Conservation (phyloP, 1,140 invertebrate genomes). For the Mizuhopecten yessoensis region DNA sequence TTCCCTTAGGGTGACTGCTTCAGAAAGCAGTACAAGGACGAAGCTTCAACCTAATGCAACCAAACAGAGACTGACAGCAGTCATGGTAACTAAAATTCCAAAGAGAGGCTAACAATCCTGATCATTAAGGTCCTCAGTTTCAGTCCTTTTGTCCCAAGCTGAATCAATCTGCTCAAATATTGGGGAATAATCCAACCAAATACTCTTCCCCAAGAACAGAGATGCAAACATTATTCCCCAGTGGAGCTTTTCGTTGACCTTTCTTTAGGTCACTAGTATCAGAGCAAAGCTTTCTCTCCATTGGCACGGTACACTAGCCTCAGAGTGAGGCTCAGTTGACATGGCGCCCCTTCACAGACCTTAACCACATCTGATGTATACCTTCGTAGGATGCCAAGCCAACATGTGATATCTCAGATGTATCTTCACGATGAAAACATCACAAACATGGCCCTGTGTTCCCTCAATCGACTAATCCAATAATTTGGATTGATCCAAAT, state of each 20-base stretch:
- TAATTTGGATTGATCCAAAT: not conserved
- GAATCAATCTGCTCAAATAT: not conserved
- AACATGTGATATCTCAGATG: not conserved
- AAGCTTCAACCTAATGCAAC: conserved; percentile 65
- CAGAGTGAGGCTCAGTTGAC: not conserved
- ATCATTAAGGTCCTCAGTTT: not conserved
- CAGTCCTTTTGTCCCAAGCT: not conserved
- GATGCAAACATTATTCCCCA: not conserved
- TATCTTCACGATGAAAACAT: not conserved
- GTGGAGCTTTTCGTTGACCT: not conserved
- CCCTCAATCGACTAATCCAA: not conserved
- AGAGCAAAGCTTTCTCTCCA: not conserved
- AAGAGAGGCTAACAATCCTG: conserved; percentile 9
- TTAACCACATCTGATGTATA: not conserved
- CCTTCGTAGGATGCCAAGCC: too few species aligned
- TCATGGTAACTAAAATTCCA: not conserved
- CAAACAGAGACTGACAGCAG: not conserved
- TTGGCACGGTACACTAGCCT: not conserved
- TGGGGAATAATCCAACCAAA: not conserved
- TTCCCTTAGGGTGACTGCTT: conserved; percentile 99
- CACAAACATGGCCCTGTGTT: not conserved
- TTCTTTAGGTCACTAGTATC: not conserved
- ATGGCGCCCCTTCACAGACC: not conserved
- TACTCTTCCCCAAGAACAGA: not conserved
- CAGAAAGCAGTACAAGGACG: conserved; percentile 99